These are phyloP conservation scores for Aurelia sp. DNA, from an alignment of 30 jellyfish, hydroid and myxozoan genomes.

Conservation along the genomic window DNA sequence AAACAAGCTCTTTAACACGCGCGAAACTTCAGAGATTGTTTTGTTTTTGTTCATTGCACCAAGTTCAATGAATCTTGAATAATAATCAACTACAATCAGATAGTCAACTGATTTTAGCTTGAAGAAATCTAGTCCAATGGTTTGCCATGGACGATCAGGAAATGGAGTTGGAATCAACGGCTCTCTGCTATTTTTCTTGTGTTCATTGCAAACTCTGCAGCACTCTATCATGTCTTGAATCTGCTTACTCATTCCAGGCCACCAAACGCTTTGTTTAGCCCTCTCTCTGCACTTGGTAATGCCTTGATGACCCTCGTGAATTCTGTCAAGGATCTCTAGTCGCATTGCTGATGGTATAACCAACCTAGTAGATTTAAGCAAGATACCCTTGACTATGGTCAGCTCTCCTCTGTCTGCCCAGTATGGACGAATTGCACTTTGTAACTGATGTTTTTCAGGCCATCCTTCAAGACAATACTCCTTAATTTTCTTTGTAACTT, in stretches of 20 bases:
- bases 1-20: conserved; percentile 18
- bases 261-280: conserved; percentile 48
- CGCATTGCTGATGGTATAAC: conserved; percentile 54
- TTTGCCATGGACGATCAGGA: conserved; percentile 68
- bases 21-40: conserved; percentile 17
- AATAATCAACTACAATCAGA: conserved; percentile 35
- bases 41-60: conserved; percentile 38
- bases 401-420: conserved; percentile 49
- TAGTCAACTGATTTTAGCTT: conserved; percentile 21
- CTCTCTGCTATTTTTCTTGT: conserved; percentile 9
- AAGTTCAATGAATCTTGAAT: conserved; percentile 52
- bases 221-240: conserved; percentile 46
- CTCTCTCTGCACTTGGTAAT: conserved; percentile 46
- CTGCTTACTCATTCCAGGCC: conserved; percentile 67
- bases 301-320: conserved; percentile 74
- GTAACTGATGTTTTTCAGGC: conserved; percentile 50
- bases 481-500: conserved; percentile 29
- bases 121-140: conserved; percentile 53
- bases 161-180: conserved; percentile 39
- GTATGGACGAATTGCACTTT: conserved; percentile 37
- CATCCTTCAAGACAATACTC: conserved; percentile 48
- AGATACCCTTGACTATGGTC: conserved; percentile 14
- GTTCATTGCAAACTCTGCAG: conserved; percentile 46
- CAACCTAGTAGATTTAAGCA: conserved; percentile 23
- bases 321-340: conserved; percentile 26